Conservation (phyloP, 2,888 invertebrate genomes). For the Sinopyrophorus schimmeli region DNA sequence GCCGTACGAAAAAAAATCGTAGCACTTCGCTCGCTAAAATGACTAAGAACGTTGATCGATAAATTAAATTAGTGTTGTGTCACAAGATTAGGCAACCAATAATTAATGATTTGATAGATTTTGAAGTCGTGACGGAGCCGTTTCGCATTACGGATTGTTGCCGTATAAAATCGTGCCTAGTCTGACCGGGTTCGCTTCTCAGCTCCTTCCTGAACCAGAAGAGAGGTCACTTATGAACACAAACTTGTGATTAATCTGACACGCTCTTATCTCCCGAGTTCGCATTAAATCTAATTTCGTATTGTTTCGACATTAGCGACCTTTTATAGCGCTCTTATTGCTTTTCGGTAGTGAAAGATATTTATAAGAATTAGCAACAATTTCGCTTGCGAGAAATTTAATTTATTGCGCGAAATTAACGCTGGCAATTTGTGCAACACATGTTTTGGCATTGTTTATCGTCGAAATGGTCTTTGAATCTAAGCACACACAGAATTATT, state of each 20-base stretch:
- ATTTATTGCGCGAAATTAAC: too few relatives aligned
- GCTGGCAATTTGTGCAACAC: too few relatives aligned
- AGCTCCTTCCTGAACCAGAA: constrained; percentile 38
- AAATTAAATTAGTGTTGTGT: constrained; percentile 48
- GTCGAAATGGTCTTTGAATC: too few relatives aligned
- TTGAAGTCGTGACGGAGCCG: constrained; percentile 40
- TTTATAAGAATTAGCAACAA: too few relatives aligned
- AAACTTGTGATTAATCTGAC: constrained; percentile 37
- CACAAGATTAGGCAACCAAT: constrained; percentile 49
- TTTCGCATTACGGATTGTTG: constrained; percentile 36
- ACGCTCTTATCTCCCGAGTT: constrained; percentile 29
- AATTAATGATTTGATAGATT: constrained; percentile 51
- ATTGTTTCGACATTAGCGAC: constrained; percentile 31
- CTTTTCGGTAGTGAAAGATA: constrained; percentile 13
- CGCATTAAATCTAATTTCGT: constrained; percentile 20
- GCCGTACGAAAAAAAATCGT: too few relatives aligned
- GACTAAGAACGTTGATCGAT: constrained; percentile 41
- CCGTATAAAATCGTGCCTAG: constrained; percentile 34
- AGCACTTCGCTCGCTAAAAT: background rate
- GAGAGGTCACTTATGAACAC: constrained; percentile 38
- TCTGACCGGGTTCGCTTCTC: constrained; percentile 41
- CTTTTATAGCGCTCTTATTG: constrained; percentile 10
- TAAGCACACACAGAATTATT: too few relatives aligned
- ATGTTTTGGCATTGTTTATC: too few relatives aligned
- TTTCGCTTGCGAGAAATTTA: too few relatives aligned